phyloP scores from a whole-genome alignment of 2,113 vertebrate genomes.

The Athene noctua region DNA sequence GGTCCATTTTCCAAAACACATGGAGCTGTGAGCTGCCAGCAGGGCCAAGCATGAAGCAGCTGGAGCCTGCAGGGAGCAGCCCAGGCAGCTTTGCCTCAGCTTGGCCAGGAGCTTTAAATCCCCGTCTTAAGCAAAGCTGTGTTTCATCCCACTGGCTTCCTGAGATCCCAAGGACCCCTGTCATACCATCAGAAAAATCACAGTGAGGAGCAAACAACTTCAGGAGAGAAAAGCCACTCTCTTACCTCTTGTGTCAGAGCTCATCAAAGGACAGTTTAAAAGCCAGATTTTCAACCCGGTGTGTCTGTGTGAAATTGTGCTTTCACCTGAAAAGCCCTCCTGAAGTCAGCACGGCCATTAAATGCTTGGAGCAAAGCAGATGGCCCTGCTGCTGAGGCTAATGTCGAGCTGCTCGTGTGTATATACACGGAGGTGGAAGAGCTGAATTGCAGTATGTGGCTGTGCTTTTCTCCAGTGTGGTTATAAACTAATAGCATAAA shows the following conservation, averaged over 20 bases:
- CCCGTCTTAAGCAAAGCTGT: neutral
- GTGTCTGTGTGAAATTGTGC: neutral
- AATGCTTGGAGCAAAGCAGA: neutral
- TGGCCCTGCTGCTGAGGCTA: rapidly evolving
- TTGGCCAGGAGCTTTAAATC: neutral
- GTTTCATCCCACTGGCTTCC: neutral
- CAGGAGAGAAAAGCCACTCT: neutral
- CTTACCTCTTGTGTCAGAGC: neutral
- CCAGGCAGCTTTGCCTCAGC: neutral
- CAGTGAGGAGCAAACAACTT: neutral
- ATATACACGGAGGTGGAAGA: neutral
- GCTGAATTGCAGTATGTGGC: neutral
- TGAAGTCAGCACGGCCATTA: neutral
- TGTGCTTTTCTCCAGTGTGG: neutral
- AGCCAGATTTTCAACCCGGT: neutral
- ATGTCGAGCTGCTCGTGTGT: neutral
- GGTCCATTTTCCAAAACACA: neutral
- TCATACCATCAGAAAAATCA: neutral
- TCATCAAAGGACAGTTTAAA: neutral
- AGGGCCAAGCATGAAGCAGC: neutral
- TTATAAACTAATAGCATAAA: neutral
- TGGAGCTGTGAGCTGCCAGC: neutral
- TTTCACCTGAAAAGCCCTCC: neutral
- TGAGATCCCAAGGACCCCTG: neutral
- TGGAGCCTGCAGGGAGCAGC: neutral